phyloP scores from a whole-genome alignment of 2,888 invertebrate species.

The Melanchra persicariae region DNA sequence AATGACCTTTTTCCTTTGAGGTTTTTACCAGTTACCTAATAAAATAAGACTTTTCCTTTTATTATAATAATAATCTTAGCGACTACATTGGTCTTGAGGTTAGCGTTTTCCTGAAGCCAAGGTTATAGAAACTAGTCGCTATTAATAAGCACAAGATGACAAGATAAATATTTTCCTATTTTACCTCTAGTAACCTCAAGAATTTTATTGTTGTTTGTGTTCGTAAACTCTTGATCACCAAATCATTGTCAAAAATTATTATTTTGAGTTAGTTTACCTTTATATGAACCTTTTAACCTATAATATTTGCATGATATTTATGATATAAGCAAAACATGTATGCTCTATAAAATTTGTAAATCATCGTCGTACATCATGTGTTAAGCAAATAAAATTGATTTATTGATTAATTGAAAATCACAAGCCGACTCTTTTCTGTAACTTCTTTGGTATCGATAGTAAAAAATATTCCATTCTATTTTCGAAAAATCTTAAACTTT shows the following conservation, averaged over 20 bases:
- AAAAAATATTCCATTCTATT: neutral
- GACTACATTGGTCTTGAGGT: neutral
- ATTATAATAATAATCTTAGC: slow-evolving; percentile 14
- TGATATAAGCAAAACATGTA: too few relatives aligned
- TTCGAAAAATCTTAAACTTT: too few relatives aligned
- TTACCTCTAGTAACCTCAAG: neutral
- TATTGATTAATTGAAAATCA: too few relatives aligned
- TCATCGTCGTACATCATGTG: too few relatives aligned
- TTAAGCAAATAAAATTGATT: too few relatives aligned
- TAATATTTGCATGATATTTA: too few relatives aligned
- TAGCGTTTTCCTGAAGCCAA: slow-evolving; percentile 23
- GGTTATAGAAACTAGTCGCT: slow-evolving; percentile 25
- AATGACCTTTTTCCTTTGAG: slow-evolving; percentile 5
- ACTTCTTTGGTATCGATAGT: too few relatives aligned
- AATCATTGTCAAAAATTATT: too few relatives aligned
- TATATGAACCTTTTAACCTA: too few relatives aligned
- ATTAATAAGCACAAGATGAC: slow-evolving; percentile 5
- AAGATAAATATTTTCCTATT: slow-evolving; percentile 7
- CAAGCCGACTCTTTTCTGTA: too few relatives aligned
- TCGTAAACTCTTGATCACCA: neutral
- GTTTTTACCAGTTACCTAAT: slow-evolving; percentile 20
- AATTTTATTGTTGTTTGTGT: slow-evolving; percentile 3
- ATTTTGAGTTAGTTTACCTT: too few relatives aligned
- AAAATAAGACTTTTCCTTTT: slow-evolving; percentile 32
- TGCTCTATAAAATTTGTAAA: too few relatives aligned